phyloP scores from a whole-genome alignment of 2,888 invertebrate species.

The Amiota mariae region DNA sequence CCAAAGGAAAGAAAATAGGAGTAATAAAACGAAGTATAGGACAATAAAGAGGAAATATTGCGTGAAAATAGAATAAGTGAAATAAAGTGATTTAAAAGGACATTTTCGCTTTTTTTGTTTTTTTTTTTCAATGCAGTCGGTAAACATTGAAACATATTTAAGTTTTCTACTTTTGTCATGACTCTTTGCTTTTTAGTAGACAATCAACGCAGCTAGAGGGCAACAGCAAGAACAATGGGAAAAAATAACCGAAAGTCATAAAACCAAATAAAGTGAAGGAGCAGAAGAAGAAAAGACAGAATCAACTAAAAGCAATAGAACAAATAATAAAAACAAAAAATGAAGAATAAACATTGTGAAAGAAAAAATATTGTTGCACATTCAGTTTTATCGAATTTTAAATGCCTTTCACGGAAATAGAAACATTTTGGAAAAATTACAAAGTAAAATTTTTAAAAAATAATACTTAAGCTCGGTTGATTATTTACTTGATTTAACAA shows the following conservation, averaged over 20 bases:
- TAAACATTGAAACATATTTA: not conserved
- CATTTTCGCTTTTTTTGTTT: conserved; percentile 53
- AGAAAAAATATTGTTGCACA: no score
- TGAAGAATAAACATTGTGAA: no score
- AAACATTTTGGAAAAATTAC: no score
- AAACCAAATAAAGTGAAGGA: not conserved
- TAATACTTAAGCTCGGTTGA: no score
- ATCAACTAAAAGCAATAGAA: not conserved
- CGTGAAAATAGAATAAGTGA: conserved; percentile 63
- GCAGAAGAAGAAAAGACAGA: not conserved
- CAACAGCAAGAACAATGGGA: conserved; percentile 16
- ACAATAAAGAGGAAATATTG: conserved; percentile 27
- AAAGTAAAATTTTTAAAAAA: no score
- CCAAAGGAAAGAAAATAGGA: conserved; percentile 1
- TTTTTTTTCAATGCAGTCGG: conserved; percentile 36
- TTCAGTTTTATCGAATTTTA: no score
- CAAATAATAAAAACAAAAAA: not conserved
- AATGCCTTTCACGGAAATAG: no score
- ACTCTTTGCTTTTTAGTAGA: conserved; percentile 67
- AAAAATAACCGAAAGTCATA: not conserved
- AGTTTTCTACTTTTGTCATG: conserved; percentile 54
- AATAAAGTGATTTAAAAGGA: conserved; percentile 67
- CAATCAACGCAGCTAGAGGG: conserved; percentile 52
- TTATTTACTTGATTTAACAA: no score
- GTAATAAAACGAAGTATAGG: not conserved